Percentiles rank a stretch among this genome's conserved stretches.
Conservation (phyloP, 2,888 invertebrate species). For the Agrochola macilenta region DNA sequence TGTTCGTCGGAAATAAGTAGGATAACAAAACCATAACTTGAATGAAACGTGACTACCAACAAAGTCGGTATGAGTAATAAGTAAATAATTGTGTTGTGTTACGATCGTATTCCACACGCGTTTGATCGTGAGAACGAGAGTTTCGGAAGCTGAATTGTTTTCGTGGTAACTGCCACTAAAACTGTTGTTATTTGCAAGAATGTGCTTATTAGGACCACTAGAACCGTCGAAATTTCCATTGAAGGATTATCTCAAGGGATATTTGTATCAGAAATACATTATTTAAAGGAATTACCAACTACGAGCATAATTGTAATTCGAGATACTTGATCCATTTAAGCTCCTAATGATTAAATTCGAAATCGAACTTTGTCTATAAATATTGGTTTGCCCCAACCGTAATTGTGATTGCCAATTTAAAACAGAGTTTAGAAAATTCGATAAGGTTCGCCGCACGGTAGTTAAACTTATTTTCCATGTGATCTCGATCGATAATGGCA, state of each 20-base stretch:
- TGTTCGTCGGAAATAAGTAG: neutral
- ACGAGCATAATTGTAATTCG: conserved; percentile 47
- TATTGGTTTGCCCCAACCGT: conserved; percentile 47
- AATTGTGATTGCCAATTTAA: conserved; percentile 67
- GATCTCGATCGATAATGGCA: conserved; percentile 55
- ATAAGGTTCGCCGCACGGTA: conserved; percentile 44
- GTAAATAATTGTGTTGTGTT: conserved; percentile 33
- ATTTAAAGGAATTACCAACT: conserved; percentile 32
- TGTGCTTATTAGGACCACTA: neutral
- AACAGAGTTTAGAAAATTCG: conserved; percentile 59
- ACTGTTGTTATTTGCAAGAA: conserved; percentile 3
- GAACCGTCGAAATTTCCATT: conserved; percentile 6
- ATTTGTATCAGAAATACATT: conserved; percentile 34
- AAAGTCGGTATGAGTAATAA: neutral
- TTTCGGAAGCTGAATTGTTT: conserved; percentile 36
- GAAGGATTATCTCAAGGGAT: conserved; percentile 22
- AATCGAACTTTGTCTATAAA: conserved; percentile 60
- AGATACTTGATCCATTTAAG: conserved; percentile 42
- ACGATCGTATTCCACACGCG: conserved; percentile 36
- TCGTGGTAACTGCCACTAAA: conserved; percentile 12
- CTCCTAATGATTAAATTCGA: conserved; percentile 38
- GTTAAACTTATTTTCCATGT: conserved; percentile 61
- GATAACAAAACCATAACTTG: neutral
- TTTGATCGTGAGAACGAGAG: conserved; percentile 23
- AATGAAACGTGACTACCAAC: conserved; percentile 12